These are phyloP conservation scores for Antrozous pallidus DNA, from an alignment of 2,797 vertebrate species.

Conservation along the genomic window DNA sequence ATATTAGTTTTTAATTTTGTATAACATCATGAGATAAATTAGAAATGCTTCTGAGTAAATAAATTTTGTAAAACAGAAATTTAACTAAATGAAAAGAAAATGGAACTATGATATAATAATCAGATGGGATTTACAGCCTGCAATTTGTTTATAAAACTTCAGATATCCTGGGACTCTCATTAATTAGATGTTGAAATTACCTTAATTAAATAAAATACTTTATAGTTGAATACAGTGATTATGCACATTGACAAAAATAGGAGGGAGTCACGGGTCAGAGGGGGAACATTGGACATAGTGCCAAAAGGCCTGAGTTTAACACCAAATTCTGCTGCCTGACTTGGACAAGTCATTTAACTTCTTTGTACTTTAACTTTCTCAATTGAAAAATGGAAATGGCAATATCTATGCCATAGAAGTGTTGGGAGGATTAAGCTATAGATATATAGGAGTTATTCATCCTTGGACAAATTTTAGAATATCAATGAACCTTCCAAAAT, in stretches of 20 bases:
- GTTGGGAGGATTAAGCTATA: neutral
- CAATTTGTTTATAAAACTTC: neutral
- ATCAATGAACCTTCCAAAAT: neutral
- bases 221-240: neutral
- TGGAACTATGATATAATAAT: neutral
- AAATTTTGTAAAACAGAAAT: neutral
- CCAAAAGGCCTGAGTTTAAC: neutral
- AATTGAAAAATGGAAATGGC: neutral
- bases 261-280: neutral
- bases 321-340: neutral
- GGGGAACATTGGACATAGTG: no score
- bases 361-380: neutral
- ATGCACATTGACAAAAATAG: neutral
- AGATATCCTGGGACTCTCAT: neutral
- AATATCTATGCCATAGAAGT: neutral
- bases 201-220: neutral
- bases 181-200: neutral
- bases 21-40: neutral
- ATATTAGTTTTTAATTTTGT: neutral
- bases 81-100: constrained; percentile 17
- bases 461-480: neutral
- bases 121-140: neutral
- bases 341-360: neutral
- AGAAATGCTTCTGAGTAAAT: neutral
- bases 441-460: neutral